phyloP scores from a whole-genome alignment of 2,797 vertebrate species.

The Platalea minor region DNA sequence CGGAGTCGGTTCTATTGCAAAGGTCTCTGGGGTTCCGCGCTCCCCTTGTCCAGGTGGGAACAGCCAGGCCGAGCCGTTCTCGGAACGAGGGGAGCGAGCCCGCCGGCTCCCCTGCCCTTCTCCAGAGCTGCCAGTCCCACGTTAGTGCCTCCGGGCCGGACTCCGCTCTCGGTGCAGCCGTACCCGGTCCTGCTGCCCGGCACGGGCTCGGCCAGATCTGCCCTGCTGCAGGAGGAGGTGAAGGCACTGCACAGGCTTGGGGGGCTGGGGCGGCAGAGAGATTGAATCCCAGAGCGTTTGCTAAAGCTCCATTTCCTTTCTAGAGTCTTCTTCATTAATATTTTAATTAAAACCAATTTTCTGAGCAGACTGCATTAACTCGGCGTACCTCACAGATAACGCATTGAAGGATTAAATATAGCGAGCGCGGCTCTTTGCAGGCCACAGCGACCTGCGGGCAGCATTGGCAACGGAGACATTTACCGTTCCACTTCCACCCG shows the following conservation, averaged over 20 bases:
- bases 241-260: not conserved
- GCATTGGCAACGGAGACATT: not conserved
- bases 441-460: not conserved
- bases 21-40: not conserved
- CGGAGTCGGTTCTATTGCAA: not conserved
- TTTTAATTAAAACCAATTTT: not conserved
- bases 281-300: not conserved
- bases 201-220: not conserved
- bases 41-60: not conserved
- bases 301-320: not conserved
- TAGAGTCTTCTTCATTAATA: not conserved
- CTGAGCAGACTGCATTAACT: not conserved
- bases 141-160: not conserved
- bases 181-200: not conserved
- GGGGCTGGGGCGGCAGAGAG: not conserved
- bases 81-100: not conserved
- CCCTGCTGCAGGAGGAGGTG: no score
- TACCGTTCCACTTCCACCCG: not conserved
- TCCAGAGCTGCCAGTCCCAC: not conserved
- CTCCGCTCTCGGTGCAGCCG: not conserved
- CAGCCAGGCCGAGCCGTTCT: not conserved
- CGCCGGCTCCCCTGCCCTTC: not conserved
- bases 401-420: not conserved
- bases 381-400: not conserved
- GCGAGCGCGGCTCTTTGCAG: not conserved